These are phyloP conservation scores for Oenanthe oenanthe DNA, from an alignment of 2,113 vertebrate genomes.

Conservation along the genomic window DNA sequence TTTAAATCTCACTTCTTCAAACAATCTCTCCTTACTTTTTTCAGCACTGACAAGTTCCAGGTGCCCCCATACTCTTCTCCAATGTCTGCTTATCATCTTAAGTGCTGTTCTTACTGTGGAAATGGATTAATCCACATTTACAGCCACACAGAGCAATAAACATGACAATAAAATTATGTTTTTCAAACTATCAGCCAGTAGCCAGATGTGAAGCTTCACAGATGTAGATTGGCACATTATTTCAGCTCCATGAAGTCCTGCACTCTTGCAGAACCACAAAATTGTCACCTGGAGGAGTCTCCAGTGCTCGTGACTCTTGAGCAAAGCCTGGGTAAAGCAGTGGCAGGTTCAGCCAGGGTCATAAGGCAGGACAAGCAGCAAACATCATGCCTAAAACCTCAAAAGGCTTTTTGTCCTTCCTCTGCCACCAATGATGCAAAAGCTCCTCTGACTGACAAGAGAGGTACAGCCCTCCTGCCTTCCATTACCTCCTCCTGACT, in stretches of 20 bases:
- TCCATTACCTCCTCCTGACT: neutral
- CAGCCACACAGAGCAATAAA: neutral
- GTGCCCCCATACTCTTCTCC: neutral
- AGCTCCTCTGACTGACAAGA: neutral
- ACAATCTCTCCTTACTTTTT: constrained; percentile 30
- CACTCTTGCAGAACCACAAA: neutral
- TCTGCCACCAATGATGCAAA: neutral
- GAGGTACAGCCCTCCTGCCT: neutral
- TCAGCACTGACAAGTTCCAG: neutral
- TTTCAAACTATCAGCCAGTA: neutral
- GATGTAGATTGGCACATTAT: neutral
- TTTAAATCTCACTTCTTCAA: constrained; percentile 48
- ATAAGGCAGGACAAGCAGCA: neutral
- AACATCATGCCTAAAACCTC: neutral
- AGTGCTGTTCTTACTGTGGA: neutral
- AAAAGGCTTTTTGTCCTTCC: neutral
- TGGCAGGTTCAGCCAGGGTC: neutral
- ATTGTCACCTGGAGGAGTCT: neutral
- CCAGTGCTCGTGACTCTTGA: neutral
- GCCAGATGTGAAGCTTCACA: neutral
- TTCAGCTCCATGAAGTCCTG: neutral
- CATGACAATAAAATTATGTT: neutral
- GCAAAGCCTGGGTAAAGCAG: neutral
- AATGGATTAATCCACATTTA: neutral
- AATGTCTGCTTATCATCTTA: neutral